These are phyloP conservation scores for Stenurella melanura DNA, from an alignment of 2,888 invertebrate species.

Conservation along the genomic window DNA sequence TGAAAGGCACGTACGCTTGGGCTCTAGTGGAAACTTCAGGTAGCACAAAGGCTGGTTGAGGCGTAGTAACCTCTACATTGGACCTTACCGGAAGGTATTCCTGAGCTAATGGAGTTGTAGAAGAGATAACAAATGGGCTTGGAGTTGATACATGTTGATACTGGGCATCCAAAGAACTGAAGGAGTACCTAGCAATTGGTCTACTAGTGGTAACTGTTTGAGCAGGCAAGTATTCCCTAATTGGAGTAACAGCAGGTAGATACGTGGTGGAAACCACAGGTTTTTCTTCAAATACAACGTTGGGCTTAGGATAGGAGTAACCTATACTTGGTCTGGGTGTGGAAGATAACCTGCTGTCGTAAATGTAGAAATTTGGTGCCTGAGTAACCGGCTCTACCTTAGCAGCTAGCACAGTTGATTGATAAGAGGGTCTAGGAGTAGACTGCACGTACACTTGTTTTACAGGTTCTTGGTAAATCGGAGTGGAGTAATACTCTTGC, in stretches of 20 bases:
- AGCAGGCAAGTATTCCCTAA: conserved; percentile 34
- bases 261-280: conserved; percentile 30
- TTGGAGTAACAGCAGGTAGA: conserved; percentile 23
- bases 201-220: conserved; percentile 53
- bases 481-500: conserved; percentile 7
- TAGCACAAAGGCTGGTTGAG: conserved; percentile 41
- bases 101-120: conserved; percentile 42
- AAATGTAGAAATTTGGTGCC: conserved; percentile 57
- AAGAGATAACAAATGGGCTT: conserved; percentile 39
- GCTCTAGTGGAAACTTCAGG: conserved; percentile 41
- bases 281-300: conserved; percentile 32
- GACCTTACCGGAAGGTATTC: conserved; percentile 47
- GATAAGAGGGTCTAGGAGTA: conserved; percentile 70
- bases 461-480: conserved; percentile 21
- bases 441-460: conserved; percentile 52
- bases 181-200: conserved; percentile 61
- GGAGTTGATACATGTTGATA: conserved; percentile 49
- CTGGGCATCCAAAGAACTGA: conserved; percentile 61
- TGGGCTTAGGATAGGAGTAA: conserved; percentile 32
- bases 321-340: conserved; percentile 48
- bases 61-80: conserved; percentile 37
- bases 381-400: conserved; percentile 55
- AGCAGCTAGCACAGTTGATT: conserved; percentile 65
- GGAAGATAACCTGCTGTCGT: conserved; percentile 61
- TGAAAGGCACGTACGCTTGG: conserved; percentile 44